These are phyloP conservation scores for Natator depressus DNA, from an alignment of 2,113 vertebrate species.

Conservation along the genomic window DNA sequence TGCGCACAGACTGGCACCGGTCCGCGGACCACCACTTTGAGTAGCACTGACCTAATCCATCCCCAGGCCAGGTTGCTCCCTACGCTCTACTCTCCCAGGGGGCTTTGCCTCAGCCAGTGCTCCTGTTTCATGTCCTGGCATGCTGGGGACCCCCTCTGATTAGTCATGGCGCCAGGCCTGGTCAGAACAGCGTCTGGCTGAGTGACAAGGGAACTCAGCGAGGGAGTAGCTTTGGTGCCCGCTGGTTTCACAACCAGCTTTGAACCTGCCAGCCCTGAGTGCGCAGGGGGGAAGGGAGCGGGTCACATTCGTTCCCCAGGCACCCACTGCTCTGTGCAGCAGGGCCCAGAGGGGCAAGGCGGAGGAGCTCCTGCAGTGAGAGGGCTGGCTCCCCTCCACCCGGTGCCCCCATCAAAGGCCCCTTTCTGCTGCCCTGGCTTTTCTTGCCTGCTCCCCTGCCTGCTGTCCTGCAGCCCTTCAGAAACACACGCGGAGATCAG, in stretches of 20 bases:
- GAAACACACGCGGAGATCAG: neutral
- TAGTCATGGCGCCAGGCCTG: neutral
- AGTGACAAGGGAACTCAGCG: neutral
- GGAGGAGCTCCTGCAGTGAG: too few relatives aligned
- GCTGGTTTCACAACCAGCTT: neutral
- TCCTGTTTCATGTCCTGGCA: neutral
- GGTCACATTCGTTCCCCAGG: too few relatives aligned
- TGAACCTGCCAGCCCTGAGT: neutral
- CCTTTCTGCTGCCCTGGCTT: neutral
- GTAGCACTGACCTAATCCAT: neutral
- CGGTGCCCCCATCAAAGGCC: neutral
- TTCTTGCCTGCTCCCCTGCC: neutral
- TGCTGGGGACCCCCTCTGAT: neutral
- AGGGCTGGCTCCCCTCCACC: neutral
- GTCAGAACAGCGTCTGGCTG: neutral
- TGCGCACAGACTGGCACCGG: too few relatives aligned
- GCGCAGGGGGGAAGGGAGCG: fast-evolving
- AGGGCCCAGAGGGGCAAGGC: too few relatives aligned
- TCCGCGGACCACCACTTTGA: too few relatives aligned
- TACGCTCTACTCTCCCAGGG: too few relatives aligned
- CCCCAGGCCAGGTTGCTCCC: too few relatives aligned
- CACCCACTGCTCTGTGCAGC: too few relatives aligned
- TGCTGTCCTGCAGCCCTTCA: neutral
- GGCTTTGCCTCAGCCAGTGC: neutral
- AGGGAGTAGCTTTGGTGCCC: neutral